Conservation (phyloP, 1,140 invertebrate species). For the Lethrus apterus region DNA sequence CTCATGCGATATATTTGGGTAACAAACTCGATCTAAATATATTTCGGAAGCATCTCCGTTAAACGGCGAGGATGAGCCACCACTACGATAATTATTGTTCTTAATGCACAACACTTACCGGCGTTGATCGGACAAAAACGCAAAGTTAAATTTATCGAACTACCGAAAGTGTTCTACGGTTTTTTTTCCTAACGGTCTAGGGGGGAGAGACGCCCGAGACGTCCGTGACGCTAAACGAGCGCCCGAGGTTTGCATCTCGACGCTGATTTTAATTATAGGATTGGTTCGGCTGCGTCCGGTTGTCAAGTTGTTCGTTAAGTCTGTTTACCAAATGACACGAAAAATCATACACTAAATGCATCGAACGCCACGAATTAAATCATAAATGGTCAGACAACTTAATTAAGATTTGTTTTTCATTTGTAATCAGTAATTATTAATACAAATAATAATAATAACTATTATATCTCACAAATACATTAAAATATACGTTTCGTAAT, state of each 20-base stretch:
- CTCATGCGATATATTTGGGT: constrained; percentile 12
- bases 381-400: too few species aligned
- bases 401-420: too few species aligned
- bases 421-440: too few species aligned
- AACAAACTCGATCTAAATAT: neutral
- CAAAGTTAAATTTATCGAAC: neutral
- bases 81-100: constrained; percentile 4
- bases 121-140: constrained; percentile 1
- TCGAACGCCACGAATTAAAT: too few species aligned
- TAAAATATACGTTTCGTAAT: too few species aligned
- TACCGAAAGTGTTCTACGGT: too few species aligned
- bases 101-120: constrained; percentile 9
- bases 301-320: constrained; percentile 28
- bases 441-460: too few species aligned
- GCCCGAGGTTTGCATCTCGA: constrained; percentile 21
- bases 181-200: too few species aligned
- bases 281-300: constrained; percentile 31
- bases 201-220: constrained; percentile 2
- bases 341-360: too few species aligned
- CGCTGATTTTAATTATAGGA: constrained; percentile 32
- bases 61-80: neutral
- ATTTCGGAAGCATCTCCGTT: neutral
- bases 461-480: too few species aligned
- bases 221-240: constrained; percentile 22
- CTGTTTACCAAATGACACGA: constrained; percentile 28